Conservation (phyloP, 1,140 invertebrate genomes). For the Platyscapa corneri region DNA sequence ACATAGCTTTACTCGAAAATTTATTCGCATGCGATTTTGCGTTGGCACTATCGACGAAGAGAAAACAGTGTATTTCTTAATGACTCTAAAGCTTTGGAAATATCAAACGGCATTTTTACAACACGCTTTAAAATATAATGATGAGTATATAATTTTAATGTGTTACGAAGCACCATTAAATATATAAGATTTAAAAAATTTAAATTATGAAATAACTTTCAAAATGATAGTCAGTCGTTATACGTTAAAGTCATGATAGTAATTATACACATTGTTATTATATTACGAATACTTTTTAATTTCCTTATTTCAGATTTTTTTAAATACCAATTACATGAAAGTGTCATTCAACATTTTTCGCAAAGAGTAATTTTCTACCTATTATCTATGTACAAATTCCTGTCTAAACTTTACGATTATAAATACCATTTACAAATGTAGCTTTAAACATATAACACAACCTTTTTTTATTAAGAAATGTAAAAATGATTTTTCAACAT, state of each 20-base stretch:
- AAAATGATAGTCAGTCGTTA: background rate
- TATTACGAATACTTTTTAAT: background rate
- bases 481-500: no score
- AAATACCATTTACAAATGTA: no score
- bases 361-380: no score
- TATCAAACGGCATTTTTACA: background rate
- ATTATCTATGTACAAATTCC: no score
- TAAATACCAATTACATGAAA: background rate
- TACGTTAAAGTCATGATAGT: background rate
- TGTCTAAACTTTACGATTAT: no score
- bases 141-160: constrained; percentile 16
- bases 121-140: constrained; percentile 1
- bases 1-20: background rate
- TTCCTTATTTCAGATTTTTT: constrained; percentile 20
- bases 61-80: constrained; percentile 5
- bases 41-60: background rate
- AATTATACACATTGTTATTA: constrained; percentile 21
- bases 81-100: background rate
- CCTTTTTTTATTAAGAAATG: no score
- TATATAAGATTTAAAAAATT: background rate
- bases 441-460: no score
- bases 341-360: background rate
- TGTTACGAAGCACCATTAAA: background rate
- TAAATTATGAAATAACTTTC: background rate
- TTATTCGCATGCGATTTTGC: background rate